Base-by-base conservation (phyloP, 1,140 invertebrate species). In the Dinothrombium tinctorium region DNA sequence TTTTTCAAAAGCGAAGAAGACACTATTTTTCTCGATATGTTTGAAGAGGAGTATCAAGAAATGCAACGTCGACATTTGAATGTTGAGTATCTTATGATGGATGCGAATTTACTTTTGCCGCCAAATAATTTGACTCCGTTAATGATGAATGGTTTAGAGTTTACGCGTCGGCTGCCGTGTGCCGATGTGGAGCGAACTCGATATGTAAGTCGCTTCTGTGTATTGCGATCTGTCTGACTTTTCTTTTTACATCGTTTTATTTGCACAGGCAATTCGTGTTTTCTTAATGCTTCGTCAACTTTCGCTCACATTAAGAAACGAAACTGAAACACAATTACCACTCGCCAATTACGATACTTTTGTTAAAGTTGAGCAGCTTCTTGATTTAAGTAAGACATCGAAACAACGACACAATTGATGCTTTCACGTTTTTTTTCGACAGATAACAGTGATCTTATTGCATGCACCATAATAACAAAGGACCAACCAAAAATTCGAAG, bases 371-470 rank as follows among this genome's bases (percentile, higher is more conserved):
- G 75, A 82, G 45, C 80, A 90, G 54, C 74, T 82, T 39, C 68
- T 94, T 44, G 86, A 94, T 66, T 66, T 94, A 51, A 92, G 86
- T 94, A 67, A 69, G 68, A 61, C 5, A 23, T 4, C 19, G 4
- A 25, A 9, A 4, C 2, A 41, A 15, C 21, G 9, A 8, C 2
- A 41, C 17, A 40, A 19, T 37, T 47, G 22, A 22, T 22, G 24
- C 42, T n/a, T 8, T 43, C 35, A 37, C 36, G 23, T 25, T 32
- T 40, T n/a, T 35, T 36, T 47, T 25, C 46, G 21, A 28, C 60
- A 92, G 87, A 90, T 58, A 94, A 95, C 57, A 89, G 83, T 49
- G 90, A 99, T 61, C 64, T 98, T 24, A 86, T 96, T 51, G 81
- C 82, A 0, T 98, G 92, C 54, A 86, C 80, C 19, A 82, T 98